phyloP scores from a whole-genome alignment of 2,113 vertebrate species.

The Hylia prasina region DNA sequence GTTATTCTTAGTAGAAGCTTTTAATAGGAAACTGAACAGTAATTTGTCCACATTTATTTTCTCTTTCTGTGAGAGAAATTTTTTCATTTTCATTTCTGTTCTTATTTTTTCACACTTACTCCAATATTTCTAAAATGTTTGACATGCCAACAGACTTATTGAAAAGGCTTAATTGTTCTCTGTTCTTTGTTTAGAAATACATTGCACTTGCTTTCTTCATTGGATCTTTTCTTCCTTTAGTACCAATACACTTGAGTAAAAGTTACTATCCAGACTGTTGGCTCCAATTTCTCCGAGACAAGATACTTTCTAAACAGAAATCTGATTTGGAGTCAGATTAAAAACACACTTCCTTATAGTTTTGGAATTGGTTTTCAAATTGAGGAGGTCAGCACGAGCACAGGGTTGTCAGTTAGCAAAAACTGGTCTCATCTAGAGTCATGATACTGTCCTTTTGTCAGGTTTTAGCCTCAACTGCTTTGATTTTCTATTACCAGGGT shows the following conservation, averaged over 20 bases:
- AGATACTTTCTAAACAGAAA: background rate
- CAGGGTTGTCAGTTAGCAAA: background rate
- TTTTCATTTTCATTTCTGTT: background rate
- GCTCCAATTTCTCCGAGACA: background rate
- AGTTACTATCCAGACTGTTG: conserved; percentile 22
- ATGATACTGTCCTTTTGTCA: background rate
- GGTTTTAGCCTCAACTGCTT: conserved; percentile 15
- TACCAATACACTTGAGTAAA: conserved; percentile 34
- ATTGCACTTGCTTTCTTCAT: background rate
- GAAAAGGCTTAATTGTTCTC: background rate
- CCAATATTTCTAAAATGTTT: background rate
- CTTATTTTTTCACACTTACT: background rate
- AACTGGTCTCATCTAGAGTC: background rate
- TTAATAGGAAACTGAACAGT: background rate
- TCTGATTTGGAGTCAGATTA: conserved; percentile 14
- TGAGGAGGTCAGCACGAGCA: background rate
- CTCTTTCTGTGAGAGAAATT: background rate
- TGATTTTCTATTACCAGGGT: conserved; percentile 79
- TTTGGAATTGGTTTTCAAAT: background rate
- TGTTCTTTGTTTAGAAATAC: background rate
- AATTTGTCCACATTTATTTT: background rate
- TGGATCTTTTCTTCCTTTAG: background rate
- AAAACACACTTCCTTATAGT: background rate
- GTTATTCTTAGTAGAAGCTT: background rate
- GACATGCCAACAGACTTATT: background rate